Base-by-base conservation (phyloP, 2,797 vertebrate species). In the Anabas testudineus region DNA sequence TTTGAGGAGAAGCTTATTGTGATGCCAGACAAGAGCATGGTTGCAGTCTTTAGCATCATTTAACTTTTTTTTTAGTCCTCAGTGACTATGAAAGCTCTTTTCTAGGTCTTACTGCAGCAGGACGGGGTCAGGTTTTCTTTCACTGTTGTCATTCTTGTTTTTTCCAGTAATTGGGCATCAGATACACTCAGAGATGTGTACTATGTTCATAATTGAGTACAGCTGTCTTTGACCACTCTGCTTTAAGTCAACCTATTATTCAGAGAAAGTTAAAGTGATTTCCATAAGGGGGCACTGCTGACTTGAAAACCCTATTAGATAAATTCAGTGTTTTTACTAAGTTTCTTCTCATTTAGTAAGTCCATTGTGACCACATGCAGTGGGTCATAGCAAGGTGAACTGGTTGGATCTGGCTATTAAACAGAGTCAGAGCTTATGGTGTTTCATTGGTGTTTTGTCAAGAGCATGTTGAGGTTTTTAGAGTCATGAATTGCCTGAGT, bases 241-340 rank as follows among this genome's bases (percentile, higher is more conserved):
- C 52, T 26, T 68, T 45, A 37, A 37, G 34, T 76, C 18, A 49
- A 36, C 48, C 18, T 52, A 15, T 7, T 12, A 52, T 60, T 76
- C 37, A 70, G 9, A 81, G 16, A 39, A 68, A 58, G 45, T 4
- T 46, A 74, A 80, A 72, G 57, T 61, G 13, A 72, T 82, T 84
- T 83, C 89, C 91, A 92, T 88, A 54, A 88, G 89, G 87, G 88
- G 89, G 90, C 83, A 86, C 84, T 91, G 80, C 80, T 84, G 88
- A 79, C 74, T 84, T 79, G 60, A 63, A 87, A 88, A 90, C 53
- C 15, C 34, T 30, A 39, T 73, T 53, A 53, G 14, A 69, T 53
- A 1, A 47, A 47, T 75, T 30, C 5, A 54, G 0, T 36, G 4
- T 41, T 57, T 63, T 74, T 49, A 48, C 52, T 61, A 19, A 30